Percentiles rank a stretch among this genome's conserved stretches.
Evolutionary conservation across 2,797 vertebrate genomes (phyloP).

Genomic region (Otolemur crassicaudatus): DNA sequence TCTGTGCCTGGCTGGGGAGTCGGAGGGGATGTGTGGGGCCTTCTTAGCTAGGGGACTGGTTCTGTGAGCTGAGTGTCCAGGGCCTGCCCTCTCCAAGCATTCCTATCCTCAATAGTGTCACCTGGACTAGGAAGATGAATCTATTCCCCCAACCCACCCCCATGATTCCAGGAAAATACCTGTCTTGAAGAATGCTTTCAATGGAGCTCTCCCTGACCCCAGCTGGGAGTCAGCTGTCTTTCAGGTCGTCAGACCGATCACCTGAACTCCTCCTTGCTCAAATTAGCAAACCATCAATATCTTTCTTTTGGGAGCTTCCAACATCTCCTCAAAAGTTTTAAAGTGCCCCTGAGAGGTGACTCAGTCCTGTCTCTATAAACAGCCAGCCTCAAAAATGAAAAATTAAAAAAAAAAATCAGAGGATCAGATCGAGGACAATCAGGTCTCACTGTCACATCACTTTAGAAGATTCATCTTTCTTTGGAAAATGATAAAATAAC

Average conservation of each 20-base stretch:
- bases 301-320: background rate
- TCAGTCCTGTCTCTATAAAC: background rate
- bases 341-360: background rate
- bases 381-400: background rate
- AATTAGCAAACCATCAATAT: background rate
- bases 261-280: background rate
- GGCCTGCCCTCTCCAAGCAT: background rate
- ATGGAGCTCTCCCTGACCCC: background rate
- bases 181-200: background rate
- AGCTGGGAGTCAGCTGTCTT: background rate
- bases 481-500: background rate
- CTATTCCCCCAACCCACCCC: background rate
- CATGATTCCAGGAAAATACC: background rate
- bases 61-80: background rate
- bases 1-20: background rate
- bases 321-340: background rate
- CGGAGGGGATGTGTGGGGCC: background rate
- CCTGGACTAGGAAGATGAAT: background rate
- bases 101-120: background rate
- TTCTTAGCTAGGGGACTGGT: background rate
- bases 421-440: background rate
- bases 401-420: background rate
- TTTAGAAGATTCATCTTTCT: slow-evolving; percentile 14
- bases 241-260: background rate
- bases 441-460: background rate